Conservation (phyloP, 2,888 invertebrate genomes). For the Hanleya hanleyi region DNA sequence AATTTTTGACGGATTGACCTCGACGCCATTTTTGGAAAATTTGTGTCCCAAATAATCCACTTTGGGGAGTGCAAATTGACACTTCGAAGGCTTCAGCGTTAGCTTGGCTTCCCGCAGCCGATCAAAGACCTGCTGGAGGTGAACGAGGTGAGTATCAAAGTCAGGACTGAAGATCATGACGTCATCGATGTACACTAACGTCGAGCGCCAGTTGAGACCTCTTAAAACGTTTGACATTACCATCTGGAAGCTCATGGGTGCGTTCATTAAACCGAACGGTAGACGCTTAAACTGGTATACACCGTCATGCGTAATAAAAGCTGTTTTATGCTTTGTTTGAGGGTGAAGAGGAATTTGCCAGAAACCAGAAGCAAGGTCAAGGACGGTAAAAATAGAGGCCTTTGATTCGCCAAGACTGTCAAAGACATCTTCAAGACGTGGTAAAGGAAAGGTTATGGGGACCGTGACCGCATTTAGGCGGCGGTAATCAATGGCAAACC, state of each 20-base stretch:
- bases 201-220: slow-evolving; percentile 1
- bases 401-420: neutral
- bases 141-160: slow-evolving; percentile 6
- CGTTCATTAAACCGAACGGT: slow-evolving; percentile 5
- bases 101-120: neutral
- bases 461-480: neutral
- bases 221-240: neutral
- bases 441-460: neutral
- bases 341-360: slow-evolving; percentile 17
- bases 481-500: neutral
- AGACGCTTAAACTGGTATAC: neutral
- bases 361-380: slow-evolving; percentile 28
- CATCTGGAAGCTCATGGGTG: neutral
- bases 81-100: slow-evolving; percentile 9
- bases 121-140: neutral
- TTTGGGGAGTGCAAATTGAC: slow-evolving; percentile 30
- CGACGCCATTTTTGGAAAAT: neutral
- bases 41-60: slow-evolving; percentile 4
- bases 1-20: neutral
- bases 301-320: slow-evolving; percentile 1
- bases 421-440: neutral
- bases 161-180: slow-evolving; percentile 9
- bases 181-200: slow-evolving; percentile 20
- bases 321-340: slow-evolving; percentile 8
- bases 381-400: slow-evolving; percentile 11